Evolutionary conservation across 2,888 invertebrate species (phyloP).

Genomic region (Panorpa germanica): DNA sequence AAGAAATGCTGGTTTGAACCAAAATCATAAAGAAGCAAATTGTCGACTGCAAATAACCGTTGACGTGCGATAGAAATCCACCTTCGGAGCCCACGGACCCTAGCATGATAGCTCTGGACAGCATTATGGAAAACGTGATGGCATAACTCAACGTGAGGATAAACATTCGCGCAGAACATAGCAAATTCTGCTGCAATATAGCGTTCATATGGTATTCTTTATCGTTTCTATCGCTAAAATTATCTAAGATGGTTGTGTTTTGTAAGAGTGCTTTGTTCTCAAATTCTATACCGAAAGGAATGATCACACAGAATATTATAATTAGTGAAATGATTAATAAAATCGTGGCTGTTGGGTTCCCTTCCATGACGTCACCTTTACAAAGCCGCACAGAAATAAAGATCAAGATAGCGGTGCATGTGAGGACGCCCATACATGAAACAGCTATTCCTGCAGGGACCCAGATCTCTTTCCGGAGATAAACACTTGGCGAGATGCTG

Average conservation of each 20-base stretch:
- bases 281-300: constrained; percentile 29
- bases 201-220: no score
- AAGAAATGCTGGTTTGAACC: constrained; percentile 34
- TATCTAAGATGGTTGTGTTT: constrained; percentile 22
- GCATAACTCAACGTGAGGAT: constrained; percentile 39
- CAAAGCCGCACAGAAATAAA: constrained; percentile 45
- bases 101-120: constrained; percentile 42
- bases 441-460: constrained; percentile 42
- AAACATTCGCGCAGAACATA: constrained; percentile 36
- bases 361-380: constrained; percentile 42
- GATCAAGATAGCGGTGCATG: constrained; percentile 40
- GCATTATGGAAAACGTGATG: constrained; percentile 38
- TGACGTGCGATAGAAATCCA: constrained; percentile 47
- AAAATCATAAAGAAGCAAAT: constrained; percentile 41
- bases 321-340: constrained; percentile 26
- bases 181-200: constrained; percentile 21
- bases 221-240: constrained; percentile 12
- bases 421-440: constrained; percentile 41
- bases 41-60: constrained; percentile 45
- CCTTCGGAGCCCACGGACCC: constrained; percentile 44
- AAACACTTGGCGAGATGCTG: no score
- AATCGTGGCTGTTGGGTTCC: constrained; percentile 37
- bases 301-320: constrained; percentile 27
- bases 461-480: constrained; percentile 30
- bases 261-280: constrained; percentile 22